A percentile compares a stretch with the other conserved stretches of the same genome.
Evolutionary conservation across 2,888 invertebrate genomes (phyloP).

Genomic region (Metopia argyrocephala): DNA sequence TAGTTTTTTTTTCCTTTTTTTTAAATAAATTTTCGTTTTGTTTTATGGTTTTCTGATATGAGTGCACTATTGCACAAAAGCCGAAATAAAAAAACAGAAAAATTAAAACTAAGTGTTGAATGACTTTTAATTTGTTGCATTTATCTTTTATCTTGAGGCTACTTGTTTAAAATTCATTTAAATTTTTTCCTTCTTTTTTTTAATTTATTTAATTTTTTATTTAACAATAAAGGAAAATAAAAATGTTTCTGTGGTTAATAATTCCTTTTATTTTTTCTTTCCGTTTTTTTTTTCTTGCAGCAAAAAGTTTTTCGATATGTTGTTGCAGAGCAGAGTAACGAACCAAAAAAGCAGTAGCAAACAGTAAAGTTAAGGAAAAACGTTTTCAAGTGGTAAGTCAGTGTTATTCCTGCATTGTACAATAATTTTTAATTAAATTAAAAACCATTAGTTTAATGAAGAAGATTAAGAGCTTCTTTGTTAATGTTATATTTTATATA

Average conservation of each 20-base stretch:
- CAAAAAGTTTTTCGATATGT: constrained; percentile 43
- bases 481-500: neutral
- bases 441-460: constrained; percentile 44
- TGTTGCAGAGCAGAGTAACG: neutral
- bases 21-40: constrained; percentile 2
- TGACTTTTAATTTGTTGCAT: constrained; percentile 64
- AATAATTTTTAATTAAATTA: constrained; percentile 51
- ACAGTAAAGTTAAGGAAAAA: constrained; percentile 15
- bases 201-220: constrained; percentile 10
- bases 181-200: constrained; percentile 1
- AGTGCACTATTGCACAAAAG: neutral
- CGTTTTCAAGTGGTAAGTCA: constrained; percentile 56
- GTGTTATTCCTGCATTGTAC: constrained; percentile 23
- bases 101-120: constrained; percentile 45
- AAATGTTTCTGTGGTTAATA: constrained; percentile 40
- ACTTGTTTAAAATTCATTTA: constrained; percentile 17
- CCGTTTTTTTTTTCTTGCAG: constrained; percentile 55
- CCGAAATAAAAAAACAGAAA: neutral
- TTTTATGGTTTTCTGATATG: constrained; percentile 1
- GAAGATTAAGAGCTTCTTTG: constrained; percentile 35
- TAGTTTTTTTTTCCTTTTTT: constrained; percentile 22
- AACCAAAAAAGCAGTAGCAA: neutral
- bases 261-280: constrained; percentile 14
- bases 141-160: constrained; percentile 60
- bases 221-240: constrained; percentile 11